Evolutionary conservation across 1,140 invertebrate genomes (phyloP).

Genomic region (Sitodiplosis mosellana): DNA sequence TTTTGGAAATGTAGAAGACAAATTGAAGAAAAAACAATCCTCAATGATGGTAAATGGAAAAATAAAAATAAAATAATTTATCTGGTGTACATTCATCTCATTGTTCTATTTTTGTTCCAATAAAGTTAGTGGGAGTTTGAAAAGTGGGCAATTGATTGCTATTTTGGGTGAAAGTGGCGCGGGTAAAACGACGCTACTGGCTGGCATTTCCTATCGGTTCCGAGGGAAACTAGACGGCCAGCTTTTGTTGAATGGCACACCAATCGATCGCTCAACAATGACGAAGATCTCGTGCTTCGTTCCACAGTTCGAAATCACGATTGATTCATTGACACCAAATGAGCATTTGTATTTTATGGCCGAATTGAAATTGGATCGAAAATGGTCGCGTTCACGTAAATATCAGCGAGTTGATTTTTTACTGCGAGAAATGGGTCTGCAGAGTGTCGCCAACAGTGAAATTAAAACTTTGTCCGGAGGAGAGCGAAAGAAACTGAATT

Average conservation of each 20-base stretch:
- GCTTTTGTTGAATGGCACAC: slow-evolving; percentile 44
- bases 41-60: neutral
- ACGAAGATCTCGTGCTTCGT: slow-evolving; percentile 53
- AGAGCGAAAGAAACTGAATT: slow-evolving; percentile 65
- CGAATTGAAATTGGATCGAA: slow-evolving; percentile 30
- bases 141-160: slow-evolving; percentile 34
- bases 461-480: slow-evolving; percentile 59
- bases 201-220: slow-evolving; percentile 43
- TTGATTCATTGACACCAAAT: slow-evolving; percentile 44
- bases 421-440: slow-evolving; percentile 41
- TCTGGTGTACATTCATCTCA: neutral
- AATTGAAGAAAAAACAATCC: neutral
- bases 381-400: slow-evolving; percentile 24
- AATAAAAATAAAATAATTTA: neutral
- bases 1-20: neutral
- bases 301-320: slow-evolving; percentile 47
- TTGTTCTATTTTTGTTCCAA: neutral
- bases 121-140: slow-evolving; percentile 31
- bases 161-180: slow-evolving; percentile 42
- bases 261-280: slow-evolving; percentile 38
- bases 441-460: slow-evolving; percentile 43
- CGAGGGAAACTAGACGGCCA: slow-evolving; percentile 38
- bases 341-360: slow-evolving; percentile 65
- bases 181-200: slow-evolving; percentile 51
- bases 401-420: slow-evolving; percentile 28